Conservation (phyloP, 2,113 vertebrate species). For the Centrocercus urophasianus region DNA sequence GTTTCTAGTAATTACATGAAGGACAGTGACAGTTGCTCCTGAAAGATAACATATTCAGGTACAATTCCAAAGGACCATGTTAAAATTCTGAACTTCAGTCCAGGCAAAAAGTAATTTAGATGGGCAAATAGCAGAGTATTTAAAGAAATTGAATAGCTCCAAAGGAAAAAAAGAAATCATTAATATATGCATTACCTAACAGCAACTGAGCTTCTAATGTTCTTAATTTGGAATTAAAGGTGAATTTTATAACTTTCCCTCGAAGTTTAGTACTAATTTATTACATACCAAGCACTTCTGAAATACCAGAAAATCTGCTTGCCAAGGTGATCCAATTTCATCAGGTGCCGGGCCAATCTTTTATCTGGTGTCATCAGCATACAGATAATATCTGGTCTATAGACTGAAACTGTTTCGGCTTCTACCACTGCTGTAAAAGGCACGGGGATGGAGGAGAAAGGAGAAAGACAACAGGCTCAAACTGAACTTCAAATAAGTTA, state of each 20-base stretch:
- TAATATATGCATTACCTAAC: not conserved
- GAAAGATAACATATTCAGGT: not conserved
- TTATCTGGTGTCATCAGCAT: not conserved
- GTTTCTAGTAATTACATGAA: not conserved
- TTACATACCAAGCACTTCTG: not conserved
- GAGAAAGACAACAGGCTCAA: not conserved
- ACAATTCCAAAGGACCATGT: not conserved
- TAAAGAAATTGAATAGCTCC: not conserved
- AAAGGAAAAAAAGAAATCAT: not conserved
- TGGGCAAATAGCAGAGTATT: constrained; percentile 1
- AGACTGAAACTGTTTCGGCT: not conserved
- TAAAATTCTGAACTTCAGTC: not conserved
- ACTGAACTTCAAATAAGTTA: not conserved
- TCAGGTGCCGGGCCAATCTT: not conserved
- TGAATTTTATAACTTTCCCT: constrained; percentile 43
- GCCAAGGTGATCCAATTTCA: constrained; percentile 22
- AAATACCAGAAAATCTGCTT: not conserved
- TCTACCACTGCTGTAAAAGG: not conserved
- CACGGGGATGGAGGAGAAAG: not conserved
- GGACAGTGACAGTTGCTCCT: not conserved
- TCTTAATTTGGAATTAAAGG: constrained; percentile 40
- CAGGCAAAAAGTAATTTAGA: constrained; percentile 12
- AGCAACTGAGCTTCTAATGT: constrained; percentile 13
- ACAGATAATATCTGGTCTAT: not conserved
- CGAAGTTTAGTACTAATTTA: constrained; percentile 33